A percentile compares a stretch with the other conserved stretches of the same genome.
Conservation (phyloP, 2,888 invertebrate species). For the Tortricodes alternella region DNA sequence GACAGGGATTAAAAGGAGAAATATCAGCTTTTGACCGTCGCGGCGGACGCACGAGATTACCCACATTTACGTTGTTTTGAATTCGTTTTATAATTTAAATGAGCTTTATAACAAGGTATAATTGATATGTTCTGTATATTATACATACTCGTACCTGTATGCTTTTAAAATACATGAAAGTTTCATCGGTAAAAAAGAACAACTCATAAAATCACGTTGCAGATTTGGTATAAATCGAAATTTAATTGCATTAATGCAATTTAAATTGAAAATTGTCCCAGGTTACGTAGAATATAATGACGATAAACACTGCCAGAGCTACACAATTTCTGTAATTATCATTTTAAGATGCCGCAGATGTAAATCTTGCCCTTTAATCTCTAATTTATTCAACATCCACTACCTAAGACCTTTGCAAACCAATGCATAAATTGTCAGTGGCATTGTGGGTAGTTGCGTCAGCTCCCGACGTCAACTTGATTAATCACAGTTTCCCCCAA, state of each 20-base stretch:
- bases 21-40: constrained; percentile 81
- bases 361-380: constrained; percentile 18
- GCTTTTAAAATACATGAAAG: too few species aligned
- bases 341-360: neutral
- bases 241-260: too few species aligned
- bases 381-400: constrained; percentile 38
- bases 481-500: constrained; percentile 76
- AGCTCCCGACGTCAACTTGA: constrained; percentile 75
- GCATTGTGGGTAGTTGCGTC: constrained; percentile 54
- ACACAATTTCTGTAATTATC: neutral
- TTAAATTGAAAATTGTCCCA: too few species aligned
- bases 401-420: constrained; percentile 55
- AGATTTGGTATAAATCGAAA: too few species aligned
- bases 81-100: constrained; percentile 71
- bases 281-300: too few species aligned
- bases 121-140: neutral
- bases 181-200: too few species aligned
- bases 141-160: neutral
- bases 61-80: constrained; percentile 66
- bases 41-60: constrained; percentile 62
- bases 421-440: constrained; percentile 75
- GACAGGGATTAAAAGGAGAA: constrained; percentile 82
- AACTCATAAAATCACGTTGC: too few species aligned
- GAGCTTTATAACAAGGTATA: constrained; percentile 44
- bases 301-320: too few species aligned